Conservation (phyloP, 2,113 vertebrate species). For the Chrysemys picta region DNA sequence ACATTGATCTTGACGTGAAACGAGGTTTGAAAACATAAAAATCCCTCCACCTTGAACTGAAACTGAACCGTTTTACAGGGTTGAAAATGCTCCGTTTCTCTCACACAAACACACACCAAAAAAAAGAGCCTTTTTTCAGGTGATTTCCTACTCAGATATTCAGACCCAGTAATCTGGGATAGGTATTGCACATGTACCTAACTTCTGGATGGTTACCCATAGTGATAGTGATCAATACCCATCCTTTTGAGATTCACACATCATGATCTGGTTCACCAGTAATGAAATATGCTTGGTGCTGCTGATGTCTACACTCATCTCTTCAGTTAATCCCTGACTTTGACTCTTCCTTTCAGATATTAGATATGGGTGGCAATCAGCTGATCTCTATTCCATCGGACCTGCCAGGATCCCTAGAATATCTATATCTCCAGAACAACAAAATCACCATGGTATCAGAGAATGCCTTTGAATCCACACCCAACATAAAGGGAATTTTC, state of each 20-base stretch:
- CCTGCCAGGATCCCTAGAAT: slow-evolving; percentile 92
- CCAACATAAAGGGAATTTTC: slow-evolving; percentile 95
- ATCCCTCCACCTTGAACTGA: neutral
- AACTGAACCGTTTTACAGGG: neutral
- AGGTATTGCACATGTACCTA: neutral
- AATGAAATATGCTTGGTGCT: neutral
- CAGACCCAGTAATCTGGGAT: neutral
- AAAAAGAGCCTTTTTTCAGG: neutral
- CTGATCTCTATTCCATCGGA: slow-evolving; percentile 89
- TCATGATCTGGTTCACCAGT: neutral
- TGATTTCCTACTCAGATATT: neutral
- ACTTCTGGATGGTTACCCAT: neutral
- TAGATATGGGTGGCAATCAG: slow-evolving; percentile 93
- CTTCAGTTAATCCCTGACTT: slow-evolving; percentile 7
- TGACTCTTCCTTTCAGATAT: slow-evolving; percentile 79
- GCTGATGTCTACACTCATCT: neutral
- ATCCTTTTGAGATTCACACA: neutral
- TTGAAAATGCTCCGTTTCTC: neutral
- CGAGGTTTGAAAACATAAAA: neutral
- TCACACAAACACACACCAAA: neutral
- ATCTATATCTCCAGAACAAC: slow-evolving; percentile 94
- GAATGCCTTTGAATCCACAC: slow-evolving; percentile 91
- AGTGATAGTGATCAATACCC: neutral
- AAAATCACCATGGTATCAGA: slow-evolving; percentile 86
- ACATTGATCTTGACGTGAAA: neutral